These are phyloP conservation scores for Neomorphus geoffroyi DNA, from an alignment of 2,797 vertebrate species.

Conservation along the genomic window DNA sequence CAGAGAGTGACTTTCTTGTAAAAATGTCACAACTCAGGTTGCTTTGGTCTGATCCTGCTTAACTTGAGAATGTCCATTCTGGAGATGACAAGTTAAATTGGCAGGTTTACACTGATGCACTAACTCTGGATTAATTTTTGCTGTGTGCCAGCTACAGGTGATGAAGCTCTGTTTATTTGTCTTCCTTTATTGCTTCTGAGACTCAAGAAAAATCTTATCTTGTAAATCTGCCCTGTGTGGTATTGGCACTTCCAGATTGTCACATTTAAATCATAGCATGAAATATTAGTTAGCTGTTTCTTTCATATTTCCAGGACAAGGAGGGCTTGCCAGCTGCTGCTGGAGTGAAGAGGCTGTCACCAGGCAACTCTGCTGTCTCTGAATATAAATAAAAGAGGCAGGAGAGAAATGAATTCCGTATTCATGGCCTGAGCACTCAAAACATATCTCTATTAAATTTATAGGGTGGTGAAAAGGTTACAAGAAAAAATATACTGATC, in stretches of 20 bases:
- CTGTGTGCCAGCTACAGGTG: background rate
- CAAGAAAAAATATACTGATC: background rate
- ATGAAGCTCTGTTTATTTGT: background rate
- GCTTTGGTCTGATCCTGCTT: background rate
- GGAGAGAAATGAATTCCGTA: conserved; percentile 36
- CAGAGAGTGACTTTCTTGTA: conserved; percentile 18
- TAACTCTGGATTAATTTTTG: conserved; percentile 20
- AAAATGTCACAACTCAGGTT: conserved; percentile 37
- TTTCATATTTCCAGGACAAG: conserved; percentile 27
- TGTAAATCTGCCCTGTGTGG: conserved; percentile 2
- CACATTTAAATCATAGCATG: conserved; percentile 47
- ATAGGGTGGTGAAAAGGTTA: conserved; percentile 49
- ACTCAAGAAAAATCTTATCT: conserved; percentile 26
- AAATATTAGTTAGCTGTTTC: conserved; percentile 60
- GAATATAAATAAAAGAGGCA: conserved; percentile 48
- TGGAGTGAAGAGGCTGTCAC: conserved; percentile 56
- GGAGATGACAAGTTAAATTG: conserved; percentile 7
- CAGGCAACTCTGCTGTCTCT: conserved; percentile 51
- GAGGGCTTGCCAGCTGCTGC: conserved; percentile 56
- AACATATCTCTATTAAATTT: conserved; percentile 56
- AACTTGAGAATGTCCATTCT: conserved; percentile 35
- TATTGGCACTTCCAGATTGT: conserved; percentile 12
- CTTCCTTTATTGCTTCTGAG: conserved; percentile 18
- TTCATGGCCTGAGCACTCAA: conserved; percentile 36
- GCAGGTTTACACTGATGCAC: background rate